phyloP scores from a whole-genome alignment of 2,113 vertebrate genomes.

The Lynx canadensis region DNA sequence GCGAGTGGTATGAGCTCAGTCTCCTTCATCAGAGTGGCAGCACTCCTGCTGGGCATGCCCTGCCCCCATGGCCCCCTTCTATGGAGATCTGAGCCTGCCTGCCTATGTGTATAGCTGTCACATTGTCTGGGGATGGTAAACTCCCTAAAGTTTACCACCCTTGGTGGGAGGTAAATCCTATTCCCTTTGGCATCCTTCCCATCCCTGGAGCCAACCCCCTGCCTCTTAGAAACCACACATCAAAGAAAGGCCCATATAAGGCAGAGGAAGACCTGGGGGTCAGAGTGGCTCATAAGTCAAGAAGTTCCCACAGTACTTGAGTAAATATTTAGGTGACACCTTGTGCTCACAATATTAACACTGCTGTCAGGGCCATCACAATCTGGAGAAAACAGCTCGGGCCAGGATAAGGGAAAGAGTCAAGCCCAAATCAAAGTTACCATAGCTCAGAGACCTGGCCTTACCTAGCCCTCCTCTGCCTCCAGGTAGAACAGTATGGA shows the following conservation, averaged over 20 bases:
- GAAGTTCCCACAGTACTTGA: background rate
- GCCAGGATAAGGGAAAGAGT: background rate
- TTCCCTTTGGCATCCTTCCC: background rate
- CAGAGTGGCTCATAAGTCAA: background rate
- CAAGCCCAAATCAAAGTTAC: background rate
- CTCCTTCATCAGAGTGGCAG: background rate
- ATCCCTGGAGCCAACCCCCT: background rate
- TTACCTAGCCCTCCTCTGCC: background rate
- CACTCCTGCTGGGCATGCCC: background rate
- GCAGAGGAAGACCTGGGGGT: background rate
- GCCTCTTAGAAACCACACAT: background rate
- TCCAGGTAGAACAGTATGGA: background rate
- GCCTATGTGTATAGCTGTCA: background rate
- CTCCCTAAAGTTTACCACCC: background rate
- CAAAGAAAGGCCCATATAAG: background rate
- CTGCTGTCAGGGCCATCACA: background rate
- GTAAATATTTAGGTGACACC: background rate
- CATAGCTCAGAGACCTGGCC: background rate
- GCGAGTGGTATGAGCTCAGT: background rate
- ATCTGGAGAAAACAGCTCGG: background rate
- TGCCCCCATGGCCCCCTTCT: background rate
- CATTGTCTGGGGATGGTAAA: background rate
- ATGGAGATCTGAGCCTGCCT: background rate
- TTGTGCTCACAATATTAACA: background rate
- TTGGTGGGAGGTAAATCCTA: background rate